phyloP scores from a whole-genome alignment of 2,888 invertebrate genomes.

The Argyresthia albistria region DNA sequence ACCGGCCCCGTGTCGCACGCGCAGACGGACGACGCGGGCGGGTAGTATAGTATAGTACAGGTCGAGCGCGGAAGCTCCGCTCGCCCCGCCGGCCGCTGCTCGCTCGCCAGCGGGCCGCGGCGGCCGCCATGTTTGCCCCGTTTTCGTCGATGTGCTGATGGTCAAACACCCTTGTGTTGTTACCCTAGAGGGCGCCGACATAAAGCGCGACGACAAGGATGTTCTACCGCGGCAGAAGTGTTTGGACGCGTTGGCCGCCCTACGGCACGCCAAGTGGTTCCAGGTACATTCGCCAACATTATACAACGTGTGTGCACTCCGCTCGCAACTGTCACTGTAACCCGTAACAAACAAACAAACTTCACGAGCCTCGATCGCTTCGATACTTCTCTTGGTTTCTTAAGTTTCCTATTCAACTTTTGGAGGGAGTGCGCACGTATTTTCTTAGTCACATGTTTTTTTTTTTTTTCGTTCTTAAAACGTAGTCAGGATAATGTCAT shows the following conservation, averaged over 20 bases:
- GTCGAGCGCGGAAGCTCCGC: neutral
- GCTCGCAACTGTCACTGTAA: constrained; percentile 10
- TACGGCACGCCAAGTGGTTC: constrained; percentile 99
- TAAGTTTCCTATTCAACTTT: neutral
- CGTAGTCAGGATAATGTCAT: neutral
- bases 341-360: too few relatives aligned
- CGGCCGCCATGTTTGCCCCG: constrained; percentile 57
- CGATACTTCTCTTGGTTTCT: constrained; percentile 4
- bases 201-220: constrained; percentile 87
- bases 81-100: too few relatives aligned
- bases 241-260: constrained; percentile 99
- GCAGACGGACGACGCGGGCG: neutral
- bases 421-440: constrained; percentile 52
- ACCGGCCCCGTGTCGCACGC: neutral
- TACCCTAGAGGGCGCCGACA: constrained; percentile 73
- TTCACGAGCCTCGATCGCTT: constrained; percentile 7
- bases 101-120: neutral
- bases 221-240: constrained; percentile 99
- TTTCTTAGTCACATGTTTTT: constrained; percentile 68
- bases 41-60: neutral
- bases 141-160: constrained; percentile 70
- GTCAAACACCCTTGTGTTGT: constrained; percentile 83
- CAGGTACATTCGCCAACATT: constrained; percentile 83
- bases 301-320: constrained; percentile 55
- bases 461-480: constrained; percentile 32